Conservation (phyloP, 1,140 invertebrate species). For the Nymphalis io region DNA sequence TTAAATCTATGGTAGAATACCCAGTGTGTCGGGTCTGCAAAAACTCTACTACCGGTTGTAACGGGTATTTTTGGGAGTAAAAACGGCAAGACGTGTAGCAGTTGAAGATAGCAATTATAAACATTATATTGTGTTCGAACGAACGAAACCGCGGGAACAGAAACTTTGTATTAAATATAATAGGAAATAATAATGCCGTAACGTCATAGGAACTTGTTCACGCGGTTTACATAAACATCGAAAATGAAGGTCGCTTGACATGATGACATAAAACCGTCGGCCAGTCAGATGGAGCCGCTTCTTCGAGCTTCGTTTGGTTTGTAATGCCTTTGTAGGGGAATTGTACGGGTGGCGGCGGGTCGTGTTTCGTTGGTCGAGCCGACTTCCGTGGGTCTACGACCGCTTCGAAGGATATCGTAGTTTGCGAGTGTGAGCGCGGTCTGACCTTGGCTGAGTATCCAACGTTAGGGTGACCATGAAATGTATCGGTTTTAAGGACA, state of each 20-base stretch:
- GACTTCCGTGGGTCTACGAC: constrained; percentile 73
- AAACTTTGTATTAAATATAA: constrained; percentile 10
- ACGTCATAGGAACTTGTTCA: constrained; percentile 49
- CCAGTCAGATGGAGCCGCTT: constrained; percentile 47
- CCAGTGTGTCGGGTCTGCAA: no score
- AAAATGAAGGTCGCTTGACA: constrained; percentile 64
- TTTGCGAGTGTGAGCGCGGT: constrained; percentile 54
- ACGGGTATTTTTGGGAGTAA: no score
- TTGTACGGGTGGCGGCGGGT: constrained; percentile 49
- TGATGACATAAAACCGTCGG: constrained; percentile 66
- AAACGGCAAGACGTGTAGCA: no score
- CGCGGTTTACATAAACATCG: constrained; percentile 67
- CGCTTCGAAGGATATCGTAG: constrained; percentile 70
- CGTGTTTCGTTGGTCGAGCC: constrained; percentile 47
- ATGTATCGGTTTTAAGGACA: background rate
- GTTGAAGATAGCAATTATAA: no score
- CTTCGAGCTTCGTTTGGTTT: constrained; percentile 14
- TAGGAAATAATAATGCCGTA: constrained; percentile 29
- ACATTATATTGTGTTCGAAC: no score
- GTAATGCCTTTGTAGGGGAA: constrained; percentile 40
- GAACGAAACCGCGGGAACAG: background rate
- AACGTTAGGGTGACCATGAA: constrained; percentile 48
- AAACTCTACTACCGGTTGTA: no score
- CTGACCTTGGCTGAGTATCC: constrained; percentile 69
- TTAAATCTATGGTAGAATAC: no score